A percentile compares a stretch with the other conserved stretches of the same genome.
These are phyloP conservation scores for Phaonia tiefii DNA, from an alignment of 2,888 invertebrate species.

Conservation along the genomic window DNA sequence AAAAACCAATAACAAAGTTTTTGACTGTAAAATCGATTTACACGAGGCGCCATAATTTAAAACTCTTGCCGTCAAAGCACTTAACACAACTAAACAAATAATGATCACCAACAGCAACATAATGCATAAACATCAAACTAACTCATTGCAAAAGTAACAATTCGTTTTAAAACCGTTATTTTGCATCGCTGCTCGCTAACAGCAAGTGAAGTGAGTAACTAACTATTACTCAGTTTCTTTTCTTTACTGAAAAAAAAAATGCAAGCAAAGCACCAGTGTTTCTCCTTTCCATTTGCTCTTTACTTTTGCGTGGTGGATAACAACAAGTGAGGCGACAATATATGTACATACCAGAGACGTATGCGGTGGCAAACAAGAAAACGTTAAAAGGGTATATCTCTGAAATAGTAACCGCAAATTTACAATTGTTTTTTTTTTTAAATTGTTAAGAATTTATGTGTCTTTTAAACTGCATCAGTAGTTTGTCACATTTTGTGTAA, in stretches of 20 bases:
- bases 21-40: conserved; percentile 1
- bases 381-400: too few species aligned
- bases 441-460: too few species aligned
- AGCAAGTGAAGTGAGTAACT: conserved; percentile 18
- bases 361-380: too few species aligned
- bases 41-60: conserved; percentile 5
- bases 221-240: too few species aligned
- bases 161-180: conserved; percentile 10
- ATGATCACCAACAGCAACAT: conserved; percentile 3
- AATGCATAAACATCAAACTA: conserved; percentile 21
- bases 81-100: conserved; percentile 11
- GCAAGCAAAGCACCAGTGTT: conserved; percentile 5
- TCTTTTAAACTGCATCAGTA: too few species aligned
- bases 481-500: too few species aligned
- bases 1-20: too few species aligned
- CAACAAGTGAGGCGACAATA: neutral
- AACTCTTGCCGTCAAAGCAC: conserved; percentile 10
- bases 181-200: conserved; percentile 11
- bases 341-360: too few species aligned
- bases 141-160: conserved; percentile 14
- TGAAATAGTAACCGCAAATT: too few species aligned
- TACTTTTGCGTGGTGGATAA: too few species aligned
- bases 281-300: conserved; percentile 14
- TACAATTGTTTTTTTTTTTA: too few species aligned
- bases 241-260: conserved; percentile 16